These are phyloP conservation scores for Pocillopora meandrina DNA, from an alignment of 92 coral and sea anemone species.

Conservation along the genomic window DNA sequence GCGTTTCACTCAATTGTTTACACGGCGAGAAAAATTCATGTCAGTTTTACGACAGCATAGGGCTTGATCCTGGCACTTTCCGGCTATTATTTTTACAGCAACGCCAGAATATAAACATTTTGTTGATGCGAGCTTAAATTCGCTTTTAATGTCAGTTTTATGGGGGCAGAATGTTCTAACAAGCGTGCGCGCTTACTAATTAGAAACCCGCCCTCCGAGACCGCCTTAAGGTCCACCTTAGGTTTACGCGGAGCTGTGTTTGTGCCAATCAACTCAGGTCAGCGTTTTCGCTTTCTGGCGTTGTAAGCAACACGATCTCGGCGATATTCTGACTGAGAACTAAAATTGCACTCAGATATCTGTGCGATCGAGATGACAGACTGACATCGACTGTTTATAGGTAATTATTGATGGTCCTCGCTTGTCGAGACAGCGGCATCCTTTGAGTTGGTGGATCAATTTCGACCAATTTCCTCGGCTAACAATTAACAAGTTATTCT, in stretches of 20 bases:
- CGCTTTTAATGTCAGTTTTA: conserved; percentile 78
- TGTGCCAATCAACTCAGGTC: conserved; percentile 71
- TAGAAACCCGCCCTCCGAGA: conserved; percentile 91
- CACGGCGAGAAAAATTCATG: conserved; percentile 52
- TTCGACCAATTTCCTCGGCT: conserved; percentile 98
- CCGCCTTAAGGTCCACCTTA: conserved; percentile 95
- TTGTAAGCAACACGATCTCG: neutral
- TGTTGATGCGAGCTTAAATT: conserved; percentile 63
- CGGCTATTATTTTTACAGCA: conserved; percentile 62
- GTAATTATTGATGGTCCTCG: conserved; percentile 80
- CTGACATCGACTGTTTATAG: conserved; percentile 69
- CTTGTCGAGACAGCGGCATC: conserved; percentile 77
- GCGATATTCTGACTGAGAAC: conserved; percentile 15
- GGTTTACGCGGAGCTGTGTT: conserved; percentile 39
- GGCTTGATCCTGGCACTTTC: conserved; percentile 53
- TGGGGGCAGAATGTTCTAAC: conserved; percentile 48
- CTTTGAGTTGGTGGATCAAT: conserved; percentile 94
- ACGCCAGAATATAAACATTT: conserved; percentile 55
- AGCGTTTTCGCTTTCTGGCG: conserved; percentile 37
- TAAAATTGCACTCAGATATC: conserved; percentile 30
- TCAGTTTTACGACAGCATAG: conserved; percentile 53
- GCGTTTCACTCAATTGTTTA: conserved; percentile 76
- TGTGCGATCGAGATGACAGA: conserved; percentile 29
- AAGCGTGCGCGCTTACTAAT: conserved; percentile 85
- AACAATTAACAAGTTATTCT: conserved; percentile 93